A percentile compares a stretch with the other conserved stretches of the same genome.
Conservation (phyloP, 37 sponge, comb jelly and placozoan genomes). For the Halichondria panicea region DNA sequence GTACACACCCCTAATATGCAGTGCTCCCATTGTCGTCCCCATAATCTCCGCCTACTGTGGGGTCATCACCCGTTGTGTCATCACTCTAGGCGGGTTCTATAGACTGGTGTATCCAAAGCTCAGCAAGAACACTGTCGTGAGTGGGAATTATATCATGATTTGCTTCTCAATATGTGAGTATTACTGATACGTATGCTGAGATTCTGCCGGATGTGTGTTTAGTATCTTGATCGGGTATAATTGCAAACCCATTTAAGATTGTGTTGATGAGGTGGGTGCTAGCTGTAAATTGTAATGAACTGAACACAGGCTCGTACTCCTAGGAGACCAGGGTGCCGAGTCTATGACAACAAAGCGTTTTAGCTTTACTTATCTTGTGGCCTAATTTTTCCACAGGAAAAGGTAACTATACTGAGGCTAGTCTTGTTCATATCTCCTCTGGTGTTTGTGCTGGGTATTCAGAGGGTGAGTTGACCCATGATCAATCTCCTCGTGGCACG, state of each 20-base stretch:
- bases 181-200: no score
- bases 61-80: slow-evolving; percentile 26
- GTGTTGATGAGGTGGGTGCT: no score
- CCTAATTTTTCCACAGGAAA: not conserved
- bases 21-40: slow-evolving; percentile 37
- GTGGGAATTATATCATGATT: no score
- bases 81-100: slow-evolving; percentile 31
- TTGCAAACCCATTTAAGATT: no score
- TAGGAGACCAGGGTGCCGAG: no score
- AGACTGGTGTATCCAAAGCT: slow-evolving; percentile 39
- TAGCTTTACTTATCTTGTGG: no score
- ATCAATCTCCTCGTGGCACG: slow-evolving; percentile 59
- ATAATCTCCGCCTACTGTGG: slow-evolving; percentile 55
- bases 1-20: slow-evolving; percentile 57
- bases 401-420: slow-evolving; percentile 23
- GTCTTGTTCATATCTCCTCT: slow-evolving; percentile 44
- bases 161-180: no score
- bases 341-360: no score
- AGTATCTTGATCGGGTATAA: no score
- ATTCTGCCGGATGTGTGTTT: no score
- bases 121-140: slow-evolving; percentile 22
- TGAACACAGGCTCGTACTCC: no score
- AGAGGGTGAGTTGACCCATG: slow-evolving; percentile 52
- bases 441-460: slow-evolving; percentile 40
- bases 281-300: no score